Conservation (phyloP, 2,113 vertebrate genomes). For the Grantiella picta region DNA sequence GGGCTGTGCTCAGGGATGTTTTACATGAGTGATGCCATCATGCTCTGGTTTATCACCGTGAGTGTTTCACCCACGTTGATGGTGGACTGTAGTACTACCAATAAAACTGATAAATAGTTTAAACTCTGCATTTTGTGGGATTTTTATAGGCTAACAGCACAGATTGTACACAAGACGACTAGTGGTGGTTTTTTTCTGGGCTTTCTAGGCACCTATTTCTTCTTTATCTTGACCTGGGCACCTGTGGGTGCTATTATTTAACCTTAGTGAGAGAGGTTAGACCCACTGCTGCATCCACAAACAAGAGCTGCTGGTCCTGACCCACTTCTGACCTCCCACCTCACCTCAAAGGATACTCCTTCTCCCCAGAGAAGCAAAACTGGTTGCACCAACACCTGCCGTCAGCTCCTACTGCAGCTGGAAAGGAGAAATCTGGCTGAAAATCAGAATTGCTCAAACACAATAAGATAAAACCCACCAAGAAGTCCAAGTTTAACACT, state of each 20-base stretch:
- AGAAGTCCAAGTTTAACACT: neutral
- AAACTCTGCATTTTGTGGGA: neutral
- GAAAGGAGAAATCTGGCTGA: neutral
- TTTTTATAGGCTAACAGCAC: neutral
- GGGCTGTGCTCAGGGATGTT: neutral
- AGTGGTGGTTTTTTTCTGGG: neutral
- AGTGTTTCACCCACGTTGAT: neutral
- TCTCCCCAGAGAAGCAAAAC: neutral
- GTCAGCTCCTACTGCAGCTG: neutral
- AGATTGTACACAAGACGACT: neutral
- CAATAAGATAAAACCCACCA: neutral
- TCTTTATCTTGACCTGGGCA: neutral
- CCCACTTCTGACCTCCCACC: neutral
- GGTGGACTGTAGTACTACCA: neutral
- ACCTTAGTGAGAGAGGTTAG: neutral
- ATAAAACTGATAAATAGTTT: neutral
- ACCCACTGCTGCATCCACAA: neutral
- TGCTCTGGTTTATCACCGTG: rapidly evolving
- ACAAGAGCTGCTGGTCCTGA: neutral
- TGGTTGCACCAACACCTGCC: neutral
- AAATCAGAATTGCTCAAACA: neutral
- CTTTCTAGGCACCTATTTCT: neutral
- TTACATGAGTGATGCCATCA: neutral
- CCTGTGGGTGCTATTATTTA: neutral
- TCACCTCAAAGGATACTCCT: neutral